These are phyloP conservation scores for Colistium nudipinnis DNA, from an alignment of 2,113 vertebrate genomes.

Conservation along the genomic window DNA sequence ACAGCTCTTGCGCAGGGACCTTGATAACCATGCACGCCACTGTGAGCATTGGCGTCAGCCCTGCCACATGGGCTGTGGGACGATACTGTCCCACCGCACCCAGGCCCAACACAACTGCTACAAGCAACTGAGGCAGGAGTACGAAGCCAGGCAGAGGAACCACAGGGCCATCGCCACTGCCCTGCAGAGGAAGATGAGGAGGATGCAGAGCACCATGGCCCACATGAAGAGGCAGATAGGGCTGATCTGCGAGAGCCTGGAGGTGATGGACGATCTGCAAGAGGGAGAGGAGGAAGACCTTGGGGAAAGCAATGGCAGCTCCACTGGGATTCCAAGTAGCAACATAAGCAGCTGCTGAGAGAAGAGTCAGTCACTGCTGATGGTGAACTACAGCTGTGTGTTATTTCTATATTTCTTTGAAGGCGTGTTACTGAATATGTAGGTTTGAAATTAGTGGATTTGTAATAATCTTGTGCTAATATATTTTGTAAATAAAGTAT, in stretches of 20 bases:
- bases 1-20: conserved; percentile 77
- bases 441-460: conserved; percentile 33
- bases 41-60: conserved; percentile 79
- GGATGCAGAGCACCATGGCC: conserved; percentile 80
- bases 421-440: conserved; percentile 42
- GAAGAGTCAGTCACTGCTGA: not conserved
- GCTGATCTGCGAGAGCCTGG: conserved; percentile 80
- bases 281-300: conserved; percentile 70
- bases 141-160: conserved; percentile 70
- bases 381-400: conserved; percentile 19
- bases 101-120: conserved; percentile 83
- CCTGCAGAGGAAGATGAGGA: conserved; percentile 79
- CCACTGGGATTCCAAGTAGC: conserved; percentile 44
- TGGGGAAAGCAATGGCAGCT: conserved; percentile 59
- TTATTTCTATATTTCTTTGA: conserved; percentile 41
- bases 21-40: conserved; percentile 76
- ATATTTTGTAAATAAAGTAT: conserved; percentile 65
- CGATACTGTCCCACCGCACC: conserved; percentile 72
- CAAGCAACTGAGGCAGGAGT: conserved; percentile 79
- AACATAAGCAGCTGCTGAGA: conserved; percentile 60
- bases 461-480: conserved; percentile 27
- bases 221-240: conserved; percentile 80
- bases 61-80: conserved; percentile 84
- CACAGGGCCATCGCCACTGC: conserved; percentile 70
- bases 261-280: conserved; percentile 75